Conservation (phyloP, 1,140 invertebrate species). For the Scaptomyza pallida region DNA sequence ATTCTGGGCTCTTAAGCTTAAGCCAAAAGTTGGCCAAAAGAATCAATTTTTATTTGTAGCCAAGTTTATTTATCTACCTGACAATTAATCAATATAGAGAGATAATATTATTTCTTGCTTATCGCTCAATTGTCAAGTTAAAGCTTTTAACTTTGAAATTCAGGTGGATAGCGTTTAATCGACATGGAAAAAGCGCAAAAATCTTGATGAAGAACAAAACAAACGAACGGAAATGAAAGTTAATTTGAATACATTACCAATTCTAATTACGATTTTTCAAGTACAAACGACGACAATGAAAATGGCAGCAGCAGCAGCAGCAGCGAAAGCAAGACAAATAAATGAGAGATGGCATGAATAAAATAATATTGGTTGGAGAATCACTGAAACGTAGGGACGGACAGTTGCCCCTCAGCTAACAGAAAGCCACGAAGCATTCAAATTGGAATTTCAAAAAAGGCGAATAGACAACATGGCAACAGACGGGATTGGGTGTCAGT, state of each 20-base stretch:
- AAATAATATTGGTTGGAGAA: slow-evolving; percentile 73
- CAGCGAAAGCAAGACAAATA: slow-evolving; percentile 55
- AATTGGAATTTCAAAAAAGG: slow-evolving; percentile 78
- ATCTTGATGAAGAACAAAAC: slow-evolving; percentile 64
- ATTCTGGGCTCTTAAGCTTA: slow-evolving; percentile 5
- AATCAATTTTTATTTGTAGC: slow-evolving; percentile 44
- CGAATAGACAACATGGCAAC: slow-evolving; percentile 65
- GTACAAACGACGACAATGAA: slow-evolving; percentile 51
- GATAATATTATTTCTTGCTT: slow-evolving; percentile 25
- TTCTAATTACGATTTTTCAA: slow-evolving; percentile 83
- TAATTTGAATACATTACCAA: slow-evolving; percentile 84
- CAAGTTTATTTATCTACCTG: slow-evolving; percentile 6
- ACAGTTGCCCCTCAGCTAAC: neutral
- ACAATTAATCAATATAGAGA: slow-evolving; percentile 11
- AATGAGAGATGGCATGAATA: slow-evolving; percentile 68
- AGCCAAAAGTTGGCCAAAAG: neutral
- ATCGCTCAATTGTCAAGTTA: slow-evolving; percentile 31
- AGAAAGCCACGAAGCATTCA: slow-evolving; percentile 72
- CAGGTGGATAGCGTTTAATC: neutral
- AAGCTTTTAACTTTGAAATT: slow-evolving; percentile 9
- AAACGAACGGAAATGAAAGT: slow-evolving; percentile 81
- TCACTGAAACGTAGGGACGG: slow-evolving; percentile 29
- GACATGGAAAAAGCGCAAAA: slow-evolving; percentile 50
- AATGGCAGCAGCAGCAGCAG: slow-evolving; percentile 28
- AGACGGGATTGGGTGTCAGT: slow-evolving; percentile 27